Base-by-base conservation (phyloP, 2,113 vertebrate species). In the Eptesicus fuscus region DNA sequence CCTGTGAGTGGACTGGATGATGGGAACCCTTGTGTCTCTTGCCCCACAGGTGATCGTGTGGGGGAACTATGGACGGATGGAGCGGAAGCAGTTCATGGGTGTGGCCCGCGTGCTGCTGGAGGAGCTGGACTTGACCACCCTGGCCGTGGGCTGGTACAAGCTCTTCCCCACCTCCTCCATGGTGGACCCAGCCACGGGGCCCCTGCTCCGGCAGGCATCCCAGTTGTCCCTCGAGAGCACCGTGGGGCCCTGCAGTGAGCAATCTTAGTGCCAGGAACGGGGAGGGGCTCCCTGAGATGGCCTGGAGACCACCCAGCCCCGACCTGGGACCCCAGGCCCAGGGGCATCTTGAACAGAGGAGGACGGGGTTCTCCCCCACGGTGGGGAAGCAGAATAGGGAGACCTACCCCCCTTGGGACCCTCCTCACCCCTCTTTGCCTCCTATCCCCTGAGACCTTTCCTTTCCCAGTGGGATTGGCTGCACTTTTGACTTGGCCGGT, bases 71-170 rank as follows among this genome's bases (percentile, higher is more conserved):
- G 99, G 99, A 93, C 98, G 99, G 56, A 99, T 99, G 99, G 99
- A 99, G 96, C 99, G 99, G 94, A 99, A 99, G 97, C 99, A 99
- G 98, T 99, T 99, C 98, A 99, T 99, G 99, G 99, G 99, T 10
- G 99, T 99, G 28, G 99, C 99, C 89, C 99, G 99, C 56, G 99
- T 99, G 97, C 98, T 99, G 23, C 96, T 99, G 98, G 99, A 99
- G 98, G 99, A 99, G 98, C 98, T 99, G 98, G 99, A 99, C 99
- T 98, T 99, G 98, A 99, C 99, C 89, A 98, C 98, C 83, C 98
- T 99, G 98, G 99, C 99, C 13, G 99, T 99, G 69, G 99, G 99
- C 97, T 99, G 99, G 99, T 99, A 99, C 99, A 99, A 99, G 99
- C 99, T 99, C 94, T 99, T 99, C 98, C 99, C 99, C 90, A 99